Evolutionary conservation across 2,888 invertebrate species (phyloP).

Genomic region (Cataglyphis livida): DNA sequence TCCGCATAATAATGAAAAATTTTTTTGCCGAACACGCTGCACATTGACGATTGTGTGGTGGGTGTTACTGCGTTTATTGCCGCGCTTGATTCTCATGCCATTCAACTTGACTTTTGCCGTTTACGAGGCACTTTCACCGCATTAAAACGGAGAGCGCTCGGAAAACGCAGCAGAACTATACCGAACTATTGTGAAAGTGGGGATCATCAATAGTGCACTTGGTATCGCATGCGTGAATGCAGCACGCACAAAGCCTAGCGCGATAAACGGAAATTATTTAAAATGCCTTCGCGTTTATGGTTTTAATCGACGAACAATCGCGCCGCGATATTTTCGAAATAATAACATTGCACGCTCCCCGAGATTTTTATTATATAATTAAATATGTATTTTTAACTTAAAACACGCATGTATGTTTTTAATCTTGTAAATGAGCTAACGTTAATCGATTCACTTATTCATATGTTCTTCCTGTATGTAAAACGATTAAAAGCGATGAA

Average conservation of each 20-base stretch:
- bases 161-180: conserved; percentile 49
- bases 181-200: conserved; percentile 60
- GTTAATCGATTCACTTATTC: conserved; percentile 1
- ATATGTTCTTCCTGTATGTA: neutral
- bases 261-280: neutral
- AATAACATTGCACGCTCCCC: neutral
- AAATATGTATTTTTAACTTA: neutral
- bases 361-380: neutral
- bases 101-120: conserved; percentile 83
- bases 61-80: conserved; percentile 49
- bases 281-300: neutral
- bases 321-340: neutral
- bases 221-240: conserved; percentile 29
- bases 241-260: neutral
- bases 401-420: neutral
- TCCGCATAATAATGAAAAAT: conserved; percentile 7
- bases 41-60: conserved; percentile 33
- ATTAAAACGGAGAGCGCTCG: conserved; percentile 55
- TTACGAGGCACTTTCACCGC: conserved; percentile 78
- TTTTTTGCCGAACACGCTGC: conserved; percentile 22
- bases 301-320: neutral
- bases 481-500: neutral
- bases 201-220: conserved; percentile 32
- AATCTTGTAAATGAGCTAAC: neutral
- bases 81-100: conserved; percentile 80